phyloP scores from a whole-genome alignment of 92 coral and sea anemone genomes.

The Phenganax subtilis region DNA sequence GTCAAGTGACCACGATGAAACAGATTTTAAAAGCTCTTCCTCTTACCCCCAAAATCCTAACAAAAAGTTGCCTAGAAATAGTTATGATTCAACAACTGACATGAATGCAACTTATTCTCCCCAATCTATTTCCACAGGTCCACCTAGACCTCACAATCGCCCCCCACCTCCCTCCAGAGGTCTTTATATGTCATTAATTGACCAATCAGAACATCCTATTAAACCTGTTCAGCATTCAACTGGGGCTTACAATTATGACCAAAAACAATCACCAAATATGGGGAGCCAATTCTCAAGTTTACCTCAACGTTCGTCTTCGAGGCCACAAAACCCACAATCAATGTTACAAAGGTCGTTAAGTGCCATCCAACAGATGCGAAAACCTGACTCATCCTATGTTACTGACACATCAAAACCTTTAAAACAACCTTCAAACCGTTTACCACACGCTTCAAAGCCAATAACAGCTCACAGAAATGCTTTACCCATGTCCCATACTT shows the following conservation, averaged over 20 bases:
- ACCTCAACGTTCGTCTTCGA: background rate
- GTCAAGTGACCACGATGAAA: background rate
- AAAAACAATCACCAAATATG: background rate
- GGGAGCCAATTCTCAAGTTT: background rate
- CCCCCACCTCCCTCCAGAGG: slow-evolving; percentile 93
- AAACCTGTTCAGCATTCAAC: slow-evolving; percentile 62
- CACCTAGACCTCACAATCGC: slow-evolving; percentile 41
- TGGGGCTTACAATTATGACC: slow-evolving; percentile 7
- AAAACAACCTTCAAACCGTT: background rate
- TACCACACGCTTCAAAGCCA: background rate
- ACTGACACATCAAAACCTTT: background rate
- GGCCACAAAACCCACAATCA: background rate
- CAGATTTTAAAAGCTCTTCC: background rate
- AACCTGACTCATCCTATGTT: background rate
- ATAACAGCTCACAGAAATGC: background rate
- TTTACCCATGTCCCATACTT: background rate
- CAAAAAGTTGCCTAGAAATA: slow-evolving; percentile 1
- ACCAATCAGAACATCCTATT: slow-evolving; percentile 67
- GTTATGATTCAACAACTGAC: background rate
- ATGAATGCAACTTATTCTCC: background rate
- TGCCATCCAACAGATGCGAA: background rate
- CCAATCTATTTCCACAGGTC: background rate
- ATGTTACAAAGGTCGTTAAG: slow-evolving; percentile 1
- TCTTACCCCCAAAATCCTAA: background rate
- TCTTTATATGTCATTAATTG: slow-evolving; percentile 62